Percentiles rank a stretch among this genome's conserved stretches.
Conservation (phyloP, 2,113 vertebrate species). For the Triplophysa rosa region DNA sequence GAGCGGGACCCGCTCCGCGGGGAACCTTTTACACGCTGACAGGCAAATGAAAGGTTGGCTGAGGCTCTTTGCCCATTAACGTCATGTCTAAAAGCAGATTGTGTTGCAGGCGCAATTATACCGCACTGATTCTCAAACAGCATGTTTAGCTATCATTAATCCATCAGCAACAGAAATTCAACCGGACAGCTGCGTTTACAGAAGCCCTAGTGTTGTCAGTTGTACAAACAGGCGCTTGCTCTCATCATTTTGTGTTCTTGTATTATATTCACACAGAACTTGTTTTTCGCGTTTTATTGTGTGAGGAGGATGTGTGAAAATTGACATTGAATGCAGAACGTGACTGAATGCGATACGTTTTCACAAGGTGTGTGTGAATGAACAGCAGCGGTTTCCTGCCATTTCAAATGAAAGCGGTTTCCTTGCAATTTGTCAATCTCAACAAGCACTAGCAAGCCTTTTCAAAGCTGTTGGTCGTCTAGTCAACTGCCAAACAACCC, state of each 20-base stretch:
- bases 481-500: no score
- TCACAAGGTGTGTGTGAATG: no score
- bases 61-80: constrained; percentile 26
- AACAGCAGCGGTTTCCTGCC: no score
- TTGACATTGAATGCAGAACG: neutral
- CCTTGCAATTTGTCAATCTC: no score
- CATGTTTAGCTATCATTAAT: constrained; percentile 37
- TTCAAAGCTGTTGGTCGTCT: no score
- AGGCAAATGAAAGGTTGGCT: constrained; percentile 51
- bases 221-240: neutral
- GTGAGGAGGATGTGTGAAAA: neutral
- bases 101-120: constrained; percentile 25
- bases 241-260: neutral
- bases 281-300: neutral
- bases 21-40: constrained; percentile 49
- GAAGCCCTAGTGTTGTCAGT: neutral
- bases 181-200: constrained; percentile 9
- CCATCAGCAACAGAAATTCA: constrained; percentile 26
- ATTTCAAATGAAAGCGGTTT: no score
- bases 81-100: constrained; percentile 21
- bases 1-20: neutral
- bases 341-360: neutral
- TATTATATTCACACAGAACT: neutral
- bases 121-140: constrained; percentile 25
- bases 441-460: no score